Conservation (phyloP, 1,140 invertebrate genomes). For the Dermatophagoides farinae region DNA sequence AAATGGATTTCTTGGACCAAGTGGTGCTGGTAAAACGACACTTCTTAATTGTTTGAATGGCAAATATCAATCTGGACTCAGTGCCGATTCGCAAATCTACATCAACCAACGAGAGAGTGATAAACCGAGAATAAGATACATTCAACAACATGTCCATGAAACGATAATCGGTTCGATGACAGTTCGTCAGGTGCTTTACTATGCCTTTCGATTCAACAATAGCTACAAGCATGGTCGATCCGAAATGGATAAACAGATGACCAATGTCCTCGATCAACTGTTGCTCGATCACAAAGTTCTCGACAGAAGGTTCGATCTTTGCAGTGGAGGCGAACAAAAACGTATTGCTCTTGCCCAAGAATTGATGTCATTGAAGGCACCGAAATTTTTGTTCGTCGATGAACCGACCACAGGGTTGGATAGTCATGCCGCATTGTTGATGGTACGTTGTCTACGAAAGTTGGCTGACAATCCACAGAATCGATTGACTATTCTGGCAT, state of each 20-base stretch:
- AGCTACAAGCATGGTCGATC: background rate
- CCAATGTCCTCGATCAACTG: background rate
- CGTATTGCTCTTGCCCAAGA: constrained; percentile 82
- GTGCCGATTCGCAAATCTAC: background rate
- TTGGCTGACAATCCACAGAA: background rate
- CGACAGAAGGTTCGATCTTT: constrained; percentile 1
- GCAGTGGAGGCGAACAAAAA: constrained; percentile 63
- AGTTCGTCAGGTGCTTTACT: background rate
- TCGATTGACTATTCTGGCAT: constrained; percentile 9
- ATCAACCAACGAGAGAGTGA: background rate
- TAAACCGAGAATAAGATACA: constrained; percentile 61
- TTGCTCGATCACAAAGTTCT: background rate
- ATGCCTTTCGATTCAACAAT: background rate
- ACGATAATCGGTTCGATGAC: background rate
- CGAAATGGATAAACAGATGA: background rate
- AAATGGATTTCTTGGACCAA: constrained; percentile 37
- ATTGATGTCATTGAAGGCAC: background rate
- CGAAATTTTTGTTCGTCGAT: constrained; percentile 72
- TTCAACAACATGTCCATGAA: constrained; percentile 25
- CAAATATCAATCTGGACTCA: background rate
- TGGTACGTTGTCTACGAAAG: background rate
- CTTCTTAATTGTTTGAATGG: constrained; percentile 20
- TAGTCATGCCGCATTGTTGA: background rate
- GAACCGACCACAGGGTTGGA: constrained; percentile 52
- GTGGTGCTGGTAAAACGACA: constrained; percentile 36